Evolutionary conservation across 2,797 vertebrate species (phyloP).

Genomic region (Sebastes nivosus): DNA sequence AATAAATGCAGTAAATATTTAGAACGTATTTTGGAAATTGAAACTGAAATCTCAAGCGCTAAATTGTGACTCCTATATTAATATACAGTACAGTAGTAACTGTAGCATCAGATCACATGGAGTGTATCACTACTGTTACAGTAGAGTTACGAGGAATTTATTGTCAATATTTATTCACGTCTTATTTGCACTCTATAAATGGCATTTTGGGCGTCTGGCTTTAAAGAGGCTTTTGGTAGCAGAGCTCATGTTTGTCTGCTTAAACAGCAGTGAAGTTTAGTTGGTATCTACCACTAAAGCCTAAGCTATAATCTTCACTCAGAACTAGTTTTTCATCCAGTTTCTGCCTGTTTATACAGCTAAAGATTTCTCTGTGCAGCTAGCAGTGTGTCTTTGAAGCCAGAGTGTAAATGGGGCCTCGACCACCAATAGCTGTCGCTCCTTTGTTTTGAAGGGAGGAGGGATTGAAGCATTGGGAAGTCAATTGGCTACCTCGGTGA

Average conservation of each 20-base stretch:
- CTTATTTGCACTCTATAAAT: slow-evolving; percentile 8
- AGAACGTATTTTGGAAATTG: neutral
- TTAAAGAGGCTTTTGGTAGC: slow-evolving; percentile 18
- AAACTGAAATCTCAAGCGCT: neutral
- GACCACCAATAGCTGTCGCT: slow-evolving; percentile 67
- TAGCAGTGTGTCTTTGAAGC: slow-evolving; percentile 57
- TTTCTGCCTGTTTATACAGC: slow-evolving; percentile 41
- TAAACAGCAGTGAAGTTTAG: neutral
- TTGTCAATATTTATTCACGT: neutral
- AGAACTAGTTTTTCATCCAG: neutral
- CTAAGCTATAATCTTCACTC: neutral
- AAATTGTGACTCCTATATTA: neutral
- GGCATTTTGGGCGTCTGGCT: neutral
- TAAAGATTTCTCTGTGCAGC: slow-evolving; percentile 40
- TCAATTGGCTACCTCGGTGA: slow-evolving; percentile 84
- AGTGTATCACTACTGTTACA: neutral
- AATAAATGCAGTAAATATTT: neutral
- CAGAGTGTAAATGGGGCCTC: slow-evolving; percentile 48
- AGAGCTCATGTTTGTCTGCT: neutral
- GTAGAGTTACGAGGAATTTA: neutral
- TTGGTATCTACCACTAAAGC: neutral
- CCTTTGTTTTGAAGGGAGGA: slow-evolving; percentile 84
- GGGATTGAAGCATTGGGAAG: slow-evolving; percentile 83
- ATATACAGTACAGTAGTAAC: neutral
- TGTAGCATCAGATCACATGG: neutral